phyloP scores from a whole-genome alignment of 2,797 vertebrate genomes.

The Lacerta agilis region DNA sequence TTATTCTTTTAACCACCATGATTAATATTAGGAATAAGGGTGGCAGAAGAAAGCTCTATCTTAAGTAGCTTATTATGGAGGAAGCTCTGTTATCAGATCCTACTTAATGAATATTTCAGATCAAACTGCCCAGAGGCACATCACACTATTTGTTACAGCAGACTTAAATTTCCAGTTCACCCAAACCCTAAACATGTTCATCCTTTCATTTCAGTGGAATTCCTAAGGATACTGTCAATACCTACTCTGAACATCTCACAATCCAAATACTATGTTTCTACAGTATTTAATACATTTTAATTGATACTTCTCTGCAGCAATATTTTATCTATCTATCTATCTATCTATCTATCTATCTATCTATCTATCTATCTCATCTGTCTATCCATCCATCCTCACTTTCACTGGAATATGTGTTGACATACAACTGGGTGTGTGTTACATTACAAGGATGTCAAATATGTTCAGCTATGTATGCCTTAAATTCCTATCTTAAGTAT shows the following conservation, averaged over 20 bases:
- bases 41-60: neutral
- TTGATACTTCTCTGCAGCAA: neutral
- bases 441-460: neutral
- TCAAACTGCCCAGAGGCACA: conserved; percentile 14
- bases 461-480: neutral
- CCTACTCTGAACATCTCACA: fast-evolving
- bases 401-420: neutral
- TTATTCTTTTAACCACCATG: neutral
- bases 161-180: conserved; percentile 8
- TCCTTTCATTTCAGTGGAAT: neutral
- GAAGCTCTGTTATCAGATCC: conserved; percentile 12
- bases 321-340: neutral
- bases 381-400: no score
- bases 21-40: neutral
- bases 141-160: neutral
- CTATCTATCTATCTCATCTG: no score
- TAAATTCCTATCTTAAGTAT: neutral
- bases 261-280: neutral
- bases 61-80: conserved; percentile 20
- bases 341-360: no score
- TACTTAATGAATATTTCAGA: neutral
- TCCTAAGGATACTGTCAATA: neutral
- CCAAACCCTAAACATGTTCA: neutral
- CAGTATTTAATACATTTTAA: neutral
- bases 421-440: neutral